Evolutionary conservation across 2,113 vertebrate species (phyloP), one percentile per base, ranked within the genome.

Genomic region (Paracanthobrama guichenoti): DNA sequence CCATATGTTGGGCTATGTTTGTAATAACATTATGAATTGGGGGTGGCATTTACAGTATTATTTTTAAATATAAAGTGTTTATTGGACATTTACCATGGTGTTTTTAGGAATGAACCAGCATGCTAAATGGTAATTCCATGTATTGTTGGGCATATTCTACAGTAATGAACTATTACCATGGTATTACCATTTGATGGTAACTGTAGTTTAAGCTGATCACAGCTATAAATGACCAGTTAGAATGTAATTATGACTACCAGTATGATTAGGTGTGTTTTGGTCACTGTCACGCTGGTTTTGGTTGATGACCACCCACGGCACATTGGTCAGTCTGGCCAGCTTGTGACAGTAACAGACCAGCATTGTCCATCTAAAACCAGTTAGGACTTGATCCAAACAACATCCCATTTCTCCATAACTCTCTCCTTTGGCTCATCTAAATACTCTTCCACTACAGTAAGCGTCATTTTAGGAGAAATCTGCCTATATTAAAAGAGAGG

Each of bases 401-500:
- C 18, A 46, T 42, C 26, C 9, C 12, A 2, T 26, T 59, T 22
- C 14, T 42, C 10, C 9, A 18, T 55, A 16, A 35, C n/a, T 1
- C 6, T 26, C 16, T 16, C n/a, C 12, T 22, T 22, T 72, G 3
- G 84, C 89, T 87, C 81, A 71, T 90, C 87, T 83, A 92, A 94
- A 95, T 95, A 92, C 60, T 90, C 91, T 90, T 84, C 87, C 81
- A 42, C 82, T 14, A 44, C 80, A 55, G 60, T 28, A 57, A 74
- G 79, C 18, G 26, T 46, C 4, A 7, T 72, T 72, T 24, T 44
- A 46, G 22, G 59, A 78, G 87, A 28, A 74, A 92, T 93, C 90
- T 93, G 93, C 92, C 89, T 90, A 86, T 89, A 92, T 93, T 91
- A 90, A 90, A 94, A 86, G 86, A 69, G 79, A 48, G n/a, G 22